Evolutionary conservation across 2,888 invertebrate genomes (phyloP), one percentile per base, ranked within the genome.

Genomic region (Leptopilina myrica): DNA sequence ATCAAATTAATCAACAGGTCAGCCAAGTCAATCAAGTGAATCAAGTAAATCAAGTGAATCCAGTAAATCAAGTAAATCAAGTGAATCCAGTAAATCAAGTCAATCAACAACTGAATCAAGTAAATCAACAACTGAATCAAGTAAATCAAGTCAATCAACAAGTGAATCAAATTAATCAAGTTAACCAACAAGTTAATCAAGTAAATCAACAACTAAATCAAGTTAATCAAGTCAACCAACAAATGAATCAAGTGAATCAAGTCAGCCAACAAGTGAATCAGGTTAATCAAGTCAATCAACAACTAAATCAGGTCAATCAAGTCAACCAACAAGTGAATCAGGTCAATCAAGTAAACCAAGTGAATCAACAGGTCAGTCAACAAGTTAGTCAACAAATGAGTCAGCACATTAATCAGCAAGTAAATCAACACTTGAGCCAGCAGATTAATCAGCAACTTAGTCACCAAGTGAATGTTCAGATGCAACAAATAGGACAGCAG

Each of bases 401-500:
- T 83, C 94, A 93, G 82, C 93, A 93, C 26, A 86, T 93, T 7
- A 93, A 93, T 80, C 94, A 93, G 83, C 87, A 87, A 56, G 76
- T 92, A 87, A 81, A 88, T 85, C 83, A 11, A 33, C 87, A 87
- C 53, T 84, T 84, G 14, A 86, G 88, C 75, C 90, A 88, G 59
- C 92, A 93, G 20, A 87, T 93, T 6, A 93, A 93, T 83, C 94
- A 93, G 82, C 93, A 92, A 12, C 87, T 93, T 11, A 93, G 93
- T 81, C 93, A 93, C 82, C 93, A 93, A 83, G 73, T 78, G 15
- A 40, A 79, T 33, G 85, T 88, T 49, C 79, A 91, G 14, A 93
- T 93, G 83, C 90, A 92, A 12, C 84, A 84, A 76, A 76, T 65
- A 14, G 43, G 43, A 5, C 64, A 64, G 7, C 59, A 62, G 62